Percentiles rank a stretch among this genome's conserved stretches.
phyloP scores from a whole-genome alignment of 2,113 vertebrate genomes.

The Piaya cayana region DNA sequence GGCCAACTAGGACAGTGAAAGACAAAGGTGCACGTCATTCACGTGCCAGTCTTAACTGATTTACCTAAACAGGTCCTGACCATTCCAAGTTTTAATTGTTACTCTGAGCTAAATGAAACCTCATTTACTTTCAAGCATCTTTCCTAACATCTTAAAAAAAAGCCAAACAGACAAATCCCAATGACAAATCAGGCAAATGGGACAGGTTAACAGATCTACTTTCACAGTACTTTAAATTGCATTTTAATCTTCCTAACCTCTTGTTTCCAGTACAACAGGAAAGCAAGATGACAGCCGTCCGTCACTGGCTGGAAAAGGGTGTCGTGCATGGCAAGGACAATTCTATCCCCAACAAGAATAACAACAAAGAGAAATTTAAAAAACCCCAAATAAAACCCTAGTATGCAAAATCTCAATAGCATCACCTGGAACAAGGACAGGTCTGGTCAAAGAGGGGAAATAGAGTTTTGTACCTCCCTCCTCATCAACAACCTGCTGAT shows the following conservation, averaged over 20 bases:
- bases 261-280: background rate
- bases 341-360: fast-evolving
- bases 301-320: background rate
- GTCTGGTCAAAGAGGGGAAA: background rate
- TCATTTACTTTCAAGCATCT: slow-evolving; percentile 24
- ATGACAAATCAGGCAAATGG: background rate
- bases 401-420: background rate
- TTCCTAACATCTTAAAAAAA: background rate
- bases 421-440: background rate
- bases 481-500: too few relatives aligned
- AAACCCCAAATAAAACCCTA: background rate
- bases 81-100: slow-evolving; percentile 47
- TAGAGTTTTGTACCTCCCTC: background rate
- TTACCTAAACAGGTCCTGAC: background rate
- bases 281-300: background rate
- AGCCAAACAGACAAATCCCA: background rate
- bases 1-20: background rate
- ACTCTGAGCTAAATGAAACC: slow-evolving; percentile 30
- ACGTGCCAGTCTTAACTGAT: slow-evolving; percentile 41
- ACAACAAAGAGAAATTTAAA: background rate
- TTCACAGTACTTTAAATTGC: background rate
- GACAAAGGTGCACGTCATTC: background rate
- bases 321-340: background rate
- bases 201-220: background rate
- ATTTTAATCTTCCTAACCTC: background rate